Evolutionary conservation across 2,888 invertebrate genomes (phyloP).

Genomic region (Drosophila conformis): DNA sequence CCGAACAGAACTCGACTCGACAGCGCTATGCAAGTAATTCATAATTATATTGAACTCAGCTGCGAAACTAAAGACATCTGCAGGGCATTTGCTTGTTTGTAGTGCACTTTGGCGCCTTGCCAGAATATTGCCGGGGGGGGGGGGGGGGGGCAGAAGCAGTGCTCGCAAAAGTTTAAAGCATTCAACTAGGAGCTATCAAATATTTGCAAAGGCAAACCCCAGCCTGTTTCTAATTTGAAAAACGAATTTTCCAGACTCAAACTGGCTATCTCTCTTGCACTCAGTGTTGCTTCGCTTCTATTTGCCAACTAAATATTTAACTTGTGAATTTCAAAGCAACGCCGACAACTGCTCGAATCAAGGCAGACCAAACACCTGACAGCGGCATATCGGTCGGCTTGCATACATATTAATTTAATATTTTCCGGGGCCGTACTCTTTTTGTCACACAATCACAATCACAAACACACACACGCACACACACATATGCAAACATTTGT

Average conservation of each 20-base stretch:
- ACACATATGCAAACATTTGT: background rate
- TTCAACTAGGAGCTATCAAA: constrained; percentile 37
- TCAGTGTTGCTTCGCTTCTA: constrained; percentile 22
- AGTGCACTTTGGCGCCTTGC: constrained; percentile 40
- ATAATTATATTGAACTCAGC: constrained; percentile 46
- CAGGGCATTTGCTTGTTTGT: constrained; percentile 40
- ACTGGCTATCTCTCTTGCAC: background rate
- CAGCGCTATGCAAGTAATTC: constrained; percentile 27
- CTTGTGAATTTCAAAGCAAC: constrained; percentile 69
- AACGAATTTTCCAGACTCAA: constrained; percentile 12
- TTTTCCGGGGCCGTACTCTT: constrained; percentile 36
- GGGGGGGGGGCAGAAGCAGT: background rate
- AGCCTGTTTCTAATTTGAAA: constrained; percentile 38
- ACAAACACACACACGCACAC: background rate
- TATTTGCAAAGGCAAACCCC: constrained; percentile 37
- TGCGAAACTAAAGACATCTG: constrained; percentile 44
- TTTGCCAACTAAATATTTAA: constrained; percentile 66
- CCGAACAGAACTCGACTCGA: background rate
- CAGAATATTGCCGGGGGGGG: constrained; percentile 2
- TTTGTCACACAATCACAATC: background rate
- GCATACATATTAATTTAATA: constrained; percentile 60
- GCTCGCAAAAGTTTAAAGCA: constrained; percentile 36
- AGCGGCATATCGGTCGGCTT: constrained; percentile 43
- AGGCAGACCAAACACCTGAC: constrained; percentile 41
- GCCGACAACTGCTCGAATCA: constrained; percentile 51